Conservation (phyloP, 2,113 vertebrate species). For the Cinclus cinclus region DNA sequence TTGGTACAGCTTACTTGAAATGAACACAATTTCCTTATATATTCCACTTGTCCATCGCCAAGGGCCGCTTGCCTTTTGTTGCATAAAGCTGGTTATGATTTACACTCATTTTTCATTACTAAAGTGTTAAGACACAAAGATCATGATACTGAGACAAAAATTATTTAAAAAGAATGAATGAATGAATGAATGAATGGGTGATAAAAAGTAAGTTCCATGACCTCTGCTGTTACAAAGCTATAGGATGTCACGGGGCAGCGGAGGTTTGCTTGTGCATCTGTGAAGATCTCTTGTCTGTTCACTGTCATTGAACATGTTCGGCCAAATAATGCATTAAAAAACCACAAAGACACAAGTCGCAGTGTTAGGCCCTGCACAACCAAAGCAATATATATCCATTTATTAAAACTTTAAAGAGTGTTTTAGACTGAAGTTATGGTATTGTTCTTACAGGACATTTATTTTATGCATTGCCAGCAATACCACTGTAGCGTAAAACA, state of each 20-base stretch:
- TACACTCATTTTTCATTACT: background rate
- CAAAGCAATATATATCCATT: constrained; percentile 7
- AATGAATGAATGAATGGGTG: background rate
- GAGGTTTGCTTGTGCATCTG: background rate
- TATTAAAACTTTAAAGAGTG: constrained; percentile 25
- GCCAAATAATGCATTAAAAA: background rate
- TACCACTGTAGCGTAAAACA: constrained; percentile 73
- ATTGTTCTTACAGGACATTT: constrained; percentile 67
- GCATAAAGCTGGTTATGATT: background rate
- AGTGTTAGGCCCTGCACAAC: background rate
- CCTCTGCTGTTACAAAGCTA: background rate
- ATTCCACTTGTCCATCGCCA: background rate
- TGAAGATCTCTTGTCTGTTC: background rate
- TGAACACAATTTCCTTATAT: background rate
- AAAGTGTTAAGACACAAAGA: background rate
- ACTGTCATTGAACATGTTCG: background rate
- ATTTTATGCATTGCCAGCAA: constrained; percentile 78
- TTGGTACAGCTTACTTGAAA: background rate
- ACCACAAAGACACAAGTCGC: background rate
- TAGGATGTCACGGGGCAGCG: background rate
- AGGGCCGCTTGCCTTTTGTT: background rate
- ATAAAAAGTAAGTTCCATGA: background rate
- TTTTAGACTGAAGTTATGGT: constrained; percentile 59
- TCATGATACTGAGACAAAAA: background rate
- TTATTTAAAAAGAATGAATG: background rate